Percentiles rank a stretch among this genome's conserved stretches.
Evolutionary conservation across 2,888 invertebrate species (phyloP).

Genomic region (Tetrapedia diversipes): DNA sequence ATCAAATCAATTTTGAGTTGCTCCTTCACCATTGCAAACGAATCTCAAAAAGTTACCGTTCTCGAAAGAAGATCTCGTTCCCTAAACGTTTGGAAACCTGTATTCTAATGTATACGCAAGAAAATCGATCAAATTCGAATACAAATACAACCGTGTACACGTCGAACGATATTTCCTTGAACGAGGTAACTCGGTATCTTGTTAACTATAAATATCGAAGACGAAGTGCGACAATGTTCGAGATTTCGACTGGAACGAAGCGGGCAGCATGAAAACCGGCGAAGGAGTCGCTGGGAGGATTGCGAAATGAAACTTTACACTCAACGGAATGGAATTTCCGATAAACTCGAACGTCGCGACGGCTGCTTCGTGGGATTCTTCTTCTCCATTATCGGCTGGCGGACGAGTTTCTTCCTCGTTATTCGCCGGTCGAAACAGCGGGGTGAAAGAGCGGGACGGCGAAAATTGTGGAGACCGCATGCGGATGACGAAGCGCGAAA

Average conservation of each 20-base stretch:
- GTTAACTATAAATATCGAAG: background rate
- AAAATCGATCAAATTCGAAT: background rate
- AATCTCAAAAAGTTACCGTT: too few species aligned
- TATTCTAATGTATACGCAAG: too few species aligned
- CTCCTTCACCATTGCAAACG: too few species aligned
- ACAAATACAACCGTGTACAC: too few species aligned
- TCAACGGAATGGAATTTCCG: constrained; percentile 65
- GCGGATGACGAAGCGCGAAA: constrained; percentile 5
- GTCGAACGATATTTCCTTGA: background rate
- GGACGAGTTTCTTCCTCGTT: constrained; percentile 43
- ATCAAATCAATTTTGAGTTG: too few species aligned
- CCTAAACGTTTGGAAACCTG: too few species aligned
- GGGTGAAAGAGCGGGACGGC: background rate
- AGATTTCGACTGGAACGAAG: constrained; percentile 7
- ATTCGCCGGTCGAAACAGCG: constrained; percentile 21
- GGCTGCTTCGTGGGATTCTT: constrained; percentile 44
- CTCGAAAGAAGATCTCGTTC: too few species aligned
- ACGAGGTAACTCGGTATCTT: background rate
- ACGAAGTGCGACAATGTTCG: background rate
- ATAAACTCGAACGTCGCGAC: constrained; percentile 57
- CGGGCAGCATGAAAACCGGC: constrained; percentile 7
- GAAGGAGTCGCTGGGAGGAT: constrained; percentile 3
- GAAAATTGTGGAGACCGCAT: background rate
- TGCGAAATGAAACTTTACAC: constrained; percentile 62
- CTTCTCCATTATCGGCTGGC: constrained; percentile 46